A percentile compares a stretch with the other conserved stretches of the same genome.
Evolutionary conservation across 2,113 vertebrate genomes (phyloP).

Genomic region (Morone chrysops): DNA sequence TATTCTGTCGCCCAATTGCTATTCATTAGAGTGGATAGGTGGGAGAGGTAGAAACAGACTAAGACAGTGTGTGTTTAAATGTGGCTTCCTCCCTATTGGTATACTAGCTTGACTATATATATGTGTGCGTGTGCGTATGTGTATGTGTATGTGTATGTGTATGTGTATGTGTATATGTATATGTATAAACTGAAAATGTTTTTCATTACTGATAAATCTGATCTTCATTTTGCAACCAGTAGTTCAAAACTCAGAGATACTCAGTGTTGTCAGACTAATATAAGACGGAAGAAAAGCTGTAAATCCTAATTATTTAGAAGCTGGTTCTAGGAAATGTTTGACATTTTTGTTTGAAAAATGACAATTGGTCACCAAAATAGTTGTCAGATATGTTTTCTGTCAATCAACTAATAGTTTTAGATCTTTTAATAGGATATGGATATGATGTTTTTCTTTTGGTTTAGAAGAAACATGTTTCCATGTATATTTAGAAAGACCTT

Average conservation of each 20-base stretch:
- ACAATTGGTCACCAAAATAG: not conserved
- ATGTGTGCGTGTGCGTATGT: too few relatives aligned
- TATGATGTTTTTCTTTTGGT: slow-evolving; percentile 9
- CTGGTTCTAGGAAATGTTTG: not conserved
- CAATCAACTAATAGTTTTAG: not conserved
- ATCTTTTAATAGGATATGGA: not conserved
- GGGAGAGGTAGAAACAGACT: slow-evolving; percentile 35
- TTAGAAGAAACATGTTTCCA: not conserved
- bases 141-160: too few relatives aligned
- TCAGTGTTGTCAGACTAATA: not conserved
- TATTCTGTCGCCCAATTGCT: slow-evolving; percentile 59
- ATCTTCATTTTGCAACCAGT: slow-evolving; percentile 7
- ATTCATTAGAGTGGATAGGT: slow-evolving; percentile 69
- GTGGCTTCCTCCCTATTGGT: not conserved
- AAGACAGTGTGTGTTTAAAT: slow-evolving; percentile 11
- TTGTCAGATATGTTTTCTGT: not conserved
- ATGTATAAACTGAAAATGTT: not conserved
- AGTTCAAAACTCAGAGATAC: not conserved
- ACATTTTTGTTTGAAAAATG: not conserved
- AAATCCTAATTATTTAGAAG: not conserved
- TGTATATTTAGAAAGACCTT: slow-evolving; percentile 8
- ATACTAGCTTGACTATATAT: slow-evolving; percentile 7
- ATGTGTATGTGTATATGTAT: too few relatives aligned
- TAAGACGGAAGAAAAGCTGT: not conserved
- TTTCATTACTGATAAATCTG: slow-evolving; percentile 16